Base-by-base conservation (phyloP, 1,140 invertebrate species). In the Anadara kagoshimensis region DNA sequence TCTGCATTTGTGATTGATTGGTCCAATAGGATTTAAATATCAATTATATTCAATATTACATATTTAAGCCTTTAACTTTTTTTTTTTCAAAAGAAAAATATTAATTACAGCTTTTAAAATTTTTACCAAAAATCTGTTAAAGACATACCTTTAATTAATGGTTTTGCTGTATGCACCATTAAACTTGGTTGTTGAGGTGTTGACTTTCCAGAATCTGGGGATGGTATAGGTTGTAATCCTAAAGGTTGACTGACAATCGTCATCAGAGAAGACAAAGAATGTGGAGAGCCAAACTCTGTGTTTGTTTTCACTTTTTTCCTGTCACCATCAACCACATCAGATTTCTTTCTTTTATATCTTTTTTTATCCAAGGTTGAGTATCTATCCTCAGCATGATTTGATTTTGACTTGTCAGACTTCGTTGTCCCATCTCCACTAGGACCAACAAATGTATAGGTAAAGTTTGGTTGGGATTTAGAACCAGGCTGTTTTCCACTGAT, bases 141-240 rank as follows among this genome's bases (percentile, higher is more conserved):
- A 36, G 29, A 54, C 63, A n/a, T 51, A 66, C 63, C 51, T 66
- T 66, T 66, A 24, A 29, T 49, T 41, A 36, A 29, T 20, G 47
- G 49, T n/a, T 51, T 24, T 4, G 43, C 63, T 14, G 29, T 53
- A n/a, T 45, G 63, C 22, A 66, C 49, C 49, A 66, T 36, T 45
- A 49, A 49, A n/a, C 63, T 66, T 26, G 49, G 47, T 41, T 36
- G 20, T 51, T 29, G 63, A 53, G 63, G 63, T n/a, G 63, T 53
- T 14, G 63, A 66, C 36, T 54, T 66, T 16, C 63, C 63, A 14
- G 63, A 66, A n/a, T 66, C 63, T 26, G 63, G 63, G 16, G 63
- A 66, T 36, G 63, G 53, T 16, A 66, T 53, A 20, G 63, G 24
- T n/a, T 22, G 24, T 5, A 66, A 51, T 16, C 63, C 63, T 7